phyloP scores from a whole-genome alignment of 2,797 vertebrate species.

The Tragelaphus oryx region DNA sequence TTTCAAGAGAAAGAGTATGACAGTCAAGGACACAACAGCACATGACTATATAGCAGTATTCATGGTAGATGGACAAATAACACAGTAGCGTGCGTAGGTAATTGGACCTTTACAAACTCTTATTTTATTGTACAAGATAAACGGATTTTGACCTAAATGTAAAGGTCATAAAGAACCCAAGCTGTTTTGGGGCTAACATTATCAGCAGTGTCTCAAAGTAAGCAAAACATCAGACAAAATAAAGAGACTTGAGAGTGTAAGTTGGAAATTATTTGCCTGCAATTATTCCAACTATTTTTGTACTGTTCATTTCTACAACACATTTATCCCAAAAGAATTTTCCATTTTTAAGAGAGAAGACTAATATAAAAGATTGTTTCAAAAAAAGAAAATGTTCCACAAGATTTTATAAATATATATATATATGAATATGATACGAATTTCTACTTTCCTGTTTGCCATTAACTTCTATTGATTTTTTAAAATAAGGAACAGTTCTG shows the following conservation, averaged over 20 bases:
- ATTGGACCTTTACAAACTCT: neutral
- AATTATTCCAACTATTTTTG: slow-evolving; percentile 67
- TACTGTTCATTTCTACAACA: slow-evolving; percentile 59
- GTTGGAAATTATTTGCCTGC: slow-evolving; percentile 60
- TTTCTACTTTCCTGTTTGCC: slow-evolving; percentile 23
- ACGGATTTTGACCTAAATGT: slow-evolving; percentile 53
- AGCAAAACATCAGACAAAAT: slow-evolving; percentile 63
- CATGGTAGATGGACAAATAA: fast-evolving
- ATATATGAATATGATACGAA: neutral
- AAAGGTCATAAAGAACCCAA: slow-evolving; percentile 66
- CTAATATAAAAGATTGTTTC: slow-evolving; percentile 25
- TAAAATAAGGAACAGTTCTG: neutral
- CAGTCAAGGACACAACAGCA: no score
- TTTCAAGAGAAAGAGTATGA: neutral
- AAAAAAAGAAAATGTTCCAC: slow-evolving; percentile 28
- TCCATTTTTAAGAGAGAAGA: slow-evolving; percentile 48
- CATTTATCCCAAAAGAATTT: slow-evolving; percentile 57
- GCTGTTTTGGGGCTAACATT: slow-evolving; percentile 51
- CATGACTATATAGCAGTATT: fast-evolving
- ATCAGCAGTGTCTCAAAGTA: slow-evolving; percentile 46
- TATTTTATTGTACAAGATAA: neutral
- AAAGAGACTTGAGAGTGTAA: slow-evolving; percentile 47
- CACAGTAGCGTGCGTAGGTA: fast-evolving
- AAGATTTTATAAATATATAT: neutral
- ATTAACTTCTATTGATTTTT: neutral